Evolutionary conservation across 2,888 invertebrate genomes (phyloP).

Genomic region (Tethea ocularis): DNA sequence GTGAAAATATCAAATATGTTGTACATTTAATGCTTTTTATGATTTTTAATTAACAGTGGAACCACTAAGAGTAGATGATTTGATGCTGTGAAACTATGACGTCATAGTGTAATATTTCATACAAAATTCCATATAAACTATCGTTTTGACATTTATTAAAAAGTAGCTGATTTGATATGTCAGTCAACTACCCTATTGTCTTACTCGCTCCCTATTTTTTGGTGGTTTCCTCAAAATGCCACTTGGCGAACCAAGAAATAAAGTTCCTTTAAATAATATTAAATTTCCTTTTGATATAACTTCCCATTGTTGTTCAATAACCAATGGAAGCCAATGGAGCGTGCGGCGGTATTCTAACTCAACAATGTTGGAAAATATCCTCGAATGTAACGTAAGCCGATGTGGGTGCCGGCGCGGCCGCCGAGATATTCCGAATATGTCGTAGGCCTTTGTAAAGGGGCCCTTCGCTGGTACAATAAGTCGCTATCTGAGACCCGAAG

Average conservation of each 20-base stretch:
- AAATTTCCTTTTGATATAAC: neutral
- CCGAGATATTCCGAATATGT: constrained; percentile 8
- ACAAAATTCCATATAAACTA: too few relatives aligned
- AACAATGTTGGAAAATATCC: constrained; percentile 5
- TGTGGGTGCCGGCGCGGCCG: neutral
- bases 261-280: neutral
- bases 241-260: neutral
- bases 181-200: too few relatives aligned
- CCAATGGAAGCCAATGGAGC: neutral
- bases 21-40: too few relatives aligned
- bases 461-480: constrained; percentile 9
- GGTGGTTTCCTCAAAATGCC: neutral
- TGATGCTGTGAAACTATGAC: too few relatives aligned
- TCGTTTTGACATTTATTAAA: too few relatives aligned
- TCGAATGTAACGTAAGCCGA: constrained; percentile 4
- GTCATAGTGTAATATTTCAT: too few relatives aligned
- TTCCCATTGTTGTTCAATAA: constrained; percentile 2
- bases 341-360: neutral
- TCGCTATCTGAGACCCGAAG: constrained; percentile 7
- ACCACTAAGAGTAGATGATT: too few relatives aligned
- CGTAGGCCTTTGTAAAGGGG: constrained; percentile 7
- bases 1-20: too few relatives aligned
- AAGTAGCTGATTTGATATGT: too few relatives aligned
- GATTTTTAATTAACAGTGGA: too few relatives aligned
- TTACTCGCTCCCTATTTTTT: neutral